Base-by-base conservation (phyloP, 1,140 invertebrate genomes). In the Cheumatopsyche charites region DNA sequence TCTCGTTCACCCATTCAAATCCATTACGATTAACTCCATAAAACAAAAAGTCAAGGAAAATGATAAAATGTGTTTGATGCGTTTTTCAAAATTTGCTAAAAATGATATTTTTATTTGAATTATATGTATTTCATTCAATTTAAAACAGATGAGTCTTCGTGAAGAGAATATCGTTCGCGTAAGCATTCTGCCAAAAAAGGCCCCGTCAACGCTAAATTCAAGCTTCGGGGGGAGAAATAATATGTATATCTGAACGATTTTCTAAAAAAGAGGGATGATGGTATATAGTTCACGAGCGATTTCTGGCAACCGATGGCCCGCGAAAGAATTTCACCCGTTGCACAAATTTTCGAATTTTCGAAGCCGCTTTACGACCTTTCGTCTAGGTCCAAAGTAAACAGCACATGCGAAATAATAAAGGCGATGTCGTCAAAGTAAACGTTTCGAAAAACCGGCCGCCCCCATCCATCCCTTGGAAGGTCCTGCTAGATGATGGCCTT, bases 321-420 rank as follows among this genome's bases (percentile, higher is more conserved):
- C 55, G 55, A 58, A 58, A 23, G 25, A 58, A 58, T 52, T 52
- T 58, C 55, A 25, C 13, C 62, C 62, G 42, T 63, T 67, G 42
- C 19, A 29, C 25, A 47, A 47, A 26, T 67, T 67, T 47, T 26
- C 63, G 43, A 67, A 67, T 67, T 67, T 47, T 47, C 43, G 63
- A 47, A 67, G 45, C 41, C 29, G 36, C 29, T 42, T 58, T 58
- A 58, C 47, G 47, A 52, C 21, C 55, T 12, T 63, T 26, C 15
- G 62, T 15, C 36, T 41, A 21, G 6, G 17, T 12, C 13, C 42
- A 21, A 26, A 45, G 62, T 63, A 63, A 63, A 63, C 62, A 63
- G 62, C 62, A 49, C 63, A 47, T 67, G 21, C 63, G 25, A 67
- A 67, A 67, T 67, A 67, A 67, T 67, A 67, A 67, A 67, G 63